Evolutionary conservation across 2,113 vertebrate species (phyloP).

Genomic region (Varanus salvator): DNA sequence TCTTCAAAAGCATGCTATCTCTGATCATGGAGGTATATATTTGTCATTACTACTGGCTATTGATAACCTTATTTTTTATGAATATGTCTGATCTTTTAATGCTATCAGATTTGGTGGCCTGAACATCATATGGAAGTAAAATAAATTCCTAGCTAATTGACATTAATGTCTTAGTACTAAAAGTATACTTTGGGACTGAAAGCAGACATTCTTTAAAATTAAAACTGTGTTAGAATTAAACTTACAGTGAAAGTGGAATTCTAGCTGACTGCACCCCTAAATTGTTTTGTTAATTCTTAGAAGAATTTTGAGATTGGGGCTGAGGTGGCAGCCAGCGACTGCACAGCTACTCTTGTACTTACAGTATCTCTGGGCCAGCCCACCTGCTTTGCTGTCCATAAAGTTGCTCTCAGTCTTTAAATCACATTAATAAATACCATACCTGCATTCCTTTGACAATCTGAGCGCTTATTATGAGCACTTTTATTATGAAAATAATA

Average conservation of each 20-base stretch:
- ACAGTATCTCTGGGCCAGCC: conserved; percentile 68
- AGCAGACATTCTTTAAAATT: neutral
- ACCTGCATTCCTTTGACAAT: neutral
- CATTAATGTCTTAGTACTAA: neutral
- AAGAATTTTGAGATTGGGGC: conserved; percentile 55
- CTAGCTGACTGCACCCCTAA: conserved; percentile 15
- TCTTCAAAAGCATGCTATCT: neutral
- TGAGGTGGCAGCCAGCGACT: conserved; percentile 60
- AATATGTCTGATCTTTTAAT: neutral
- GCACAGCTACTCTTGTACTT: conserved; percentile 57
- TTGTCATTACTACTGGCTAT: neutral
- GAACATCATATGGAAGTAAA: neutral
- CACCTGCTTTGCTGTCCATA: conserved; percentile 62
- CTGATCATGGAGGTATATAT: neutral
- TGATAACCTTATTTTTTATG: neutral
- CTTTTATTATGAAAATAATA: neutral
- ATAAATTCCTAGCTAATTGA: neutral
- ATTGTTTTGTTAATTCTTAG: conserved; percentile 53
- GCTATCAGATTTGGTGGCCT: neutral
- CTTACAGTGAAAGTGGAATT: conserved; percentile 16
- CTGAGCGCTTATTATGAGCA: neutral
- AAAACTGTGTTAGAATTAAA: neutral
- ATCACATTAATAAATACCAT: conserved; percentile 11
- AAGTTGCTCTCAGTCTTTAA: conserved; percentile 39
- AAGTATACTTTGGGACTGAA: neutral